Evolutionary conservation across 2,797 vertebrate species (phyloP).

Genomic region (Sebastes taczanowskii): DNA sequence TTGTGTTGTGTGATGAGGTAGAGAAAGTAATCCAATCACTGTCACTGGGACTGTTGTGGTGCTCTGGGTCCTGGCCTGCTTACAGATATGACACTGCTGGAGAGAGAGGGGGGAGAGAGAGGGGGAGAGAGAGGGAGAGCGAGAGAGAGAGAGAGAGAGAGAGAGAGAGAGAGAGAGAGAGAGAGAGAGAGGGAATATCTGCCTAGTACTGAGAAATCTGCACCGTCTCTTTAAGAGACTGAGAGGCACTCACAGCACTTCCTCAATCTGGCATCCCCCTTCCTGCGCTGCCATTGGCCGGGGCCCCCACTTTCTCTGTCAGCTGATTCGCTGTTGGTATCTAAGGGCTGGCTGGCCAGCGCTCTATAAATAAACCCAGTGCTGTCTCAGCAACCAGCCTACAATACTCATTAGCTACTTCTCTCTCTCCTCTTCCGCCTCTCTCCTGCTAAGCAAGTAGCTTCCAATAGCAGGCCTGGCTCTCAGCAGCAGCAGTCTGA

Average conservation of each 20-base stretch:
- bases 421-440: constrained; percentile 69
- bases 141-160: too few relatives aligned
- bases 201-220: constrained; percentile 76
- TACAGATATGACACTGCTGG: constrained; percentile 54
- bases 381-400: constrained; percentile 90
- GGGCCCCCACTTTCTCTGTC: constrained; percentile 74
- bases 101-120: not conserved
- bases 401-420: constrained; percentile 78
- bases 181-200: constrained; percentile 63
- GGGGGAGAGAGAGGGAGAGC: fast-evolving
- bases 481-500: constrained; percentile 64
- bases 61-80: constrained; percentile 61
- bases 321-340: constrained; percentile 87
- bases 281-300: constrained; percentile 78
- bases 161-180: too few relatives aligned
- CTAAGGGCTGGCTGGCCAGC: constrained; percentile 88
- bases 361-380: constrained; percentile 90
- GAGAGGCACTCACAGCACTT: constrained; percentile 82
- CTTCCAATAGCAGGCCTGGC: constrained; percentile 73
- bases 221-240: constrained; percentile 83
- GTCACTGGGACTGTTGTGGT: constrained; percentile 32
- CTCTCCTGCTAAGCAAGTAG: constrained; percentile 68
- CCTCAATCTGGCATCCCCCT: constrained; percentile 82
- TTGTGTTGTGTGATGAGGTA: constrained; percentile 18
- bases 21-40: constrained; percentile 31